These are phyloP conservation scores for Plagodis pulveraria DNA, from an alignment of 2,888 invertebrate species.

Conservation along the genomic window DNA sequence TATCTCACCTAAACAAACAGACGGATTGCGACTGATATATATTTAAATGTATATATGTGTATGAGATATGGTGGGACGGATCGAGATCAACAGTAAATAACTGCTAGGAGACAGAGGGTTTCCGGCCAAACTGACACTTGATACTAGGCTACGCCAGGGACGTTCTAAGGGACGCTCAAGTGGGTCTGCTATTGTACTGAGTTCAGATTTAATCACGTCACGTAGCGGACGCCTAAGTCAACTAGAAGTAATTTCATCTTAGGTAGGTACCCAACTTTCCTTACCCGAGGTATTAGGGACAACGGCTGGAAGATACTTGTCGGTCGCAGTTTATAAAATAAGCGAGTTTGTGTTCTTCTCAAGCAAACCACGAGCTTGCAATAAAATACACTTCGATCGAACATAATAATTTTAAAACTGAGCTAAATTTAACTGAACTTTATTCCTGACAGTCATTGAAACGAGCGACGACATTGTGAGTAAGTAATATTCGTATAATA, in stretches of 20 bases:
- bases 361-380: no score
- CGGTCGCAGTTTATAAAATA: no score
- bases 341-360: no score
- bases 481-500: no score
- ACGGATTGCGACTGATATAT: conserved; percentile 29
- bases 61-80: conserved; percentile 55
- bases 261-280: not conserved
- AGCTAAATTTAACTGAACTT: no score
- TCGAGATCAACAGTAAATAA: conserved; percentile 79
- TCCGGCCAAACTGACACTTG: conserved; percentile 76
- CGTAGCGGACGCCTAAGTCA: conserved; percentile 28
- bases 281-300: no score
- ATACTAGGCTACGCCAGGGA: conserved; percentile 49
- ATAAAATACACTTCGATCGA: no score
- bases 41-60: conserved; percentile 35
- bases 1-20: conserved; percentile 49
- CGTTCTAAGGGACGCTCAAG: conserved; percentile 34
- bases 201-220: conserved; percentile 22
- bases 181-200: conserved; percentile 18
- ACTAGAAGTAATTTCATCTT: conserved; percentile 23
- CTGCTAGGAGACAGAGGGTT: conserved; percentile 71
- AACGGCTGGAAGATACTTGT: no score
- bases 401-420: no score
- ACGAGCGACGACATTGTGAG: no score
- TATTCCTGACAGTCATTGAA: no score